Base-by-base conservation (phyloP, 2,888 invertebrate species). In the Exocentrus adspersus region DNA sequence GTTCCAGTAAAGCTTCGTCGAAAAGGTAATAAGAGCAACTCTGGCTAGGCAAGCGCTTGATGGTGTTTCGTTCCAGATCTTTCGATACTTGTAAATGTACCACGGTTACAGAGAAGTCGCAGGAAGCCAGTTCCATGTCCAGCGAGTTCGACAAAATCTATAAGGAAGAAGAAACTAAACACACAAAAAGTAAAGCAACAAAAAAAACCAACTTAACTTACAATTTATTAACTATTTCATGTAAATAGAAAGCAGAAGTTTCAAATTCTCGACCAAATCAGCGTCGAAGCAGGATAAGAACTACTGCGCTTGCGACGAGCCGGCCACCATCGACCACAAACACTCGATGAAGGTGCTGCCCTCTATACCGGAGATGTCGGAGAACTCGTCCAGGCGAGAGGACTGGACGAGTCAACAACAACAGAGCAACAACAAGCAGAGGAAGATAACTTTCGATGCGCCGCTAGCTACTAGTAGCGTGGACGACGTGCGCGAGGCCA, bases 351-450 rank as follows among this genome's bases (percentile, higher is more conserved):
- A 74, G 62, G 56, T 69, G 9, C 48, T 77, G 9, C 74, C 77
- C 0, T 75, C 75, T 0, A 75, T 77, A 12, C 72, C 69, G 4
- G 77, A 77, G 65, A 71, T 75, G 41, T 71, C 75, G 2, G 77
- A 78, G 60, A 43, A 67, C 3, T 73, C 72, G 0, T 24, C 65
- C 32, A 62, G 54, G 28, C 61, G 59, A 19, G 51, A 45, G 10
- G n/a, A 17, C 10, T 4, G 17, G 17, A 14, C 1, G 2, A 37
- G 14, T 2, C 37, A 12, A 5, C n/a, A n/a, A n/a, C n/a, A n/a
- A n/a, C n/a, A n/a, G n/a, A n/a, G n/a, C n/a, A 56, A 16, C 14
- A 4, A 16, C 14, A 59, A 28, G 43, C 60, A 61, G 7, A 59
- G 62, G 28, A 63, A 48, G 53, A 71, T 53, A 16, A 9, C 28